phyloP scores from a whole-genome alignment of 2,797 vertebrate genomes.

The Pantherophis alleghaniensis region DNA sequence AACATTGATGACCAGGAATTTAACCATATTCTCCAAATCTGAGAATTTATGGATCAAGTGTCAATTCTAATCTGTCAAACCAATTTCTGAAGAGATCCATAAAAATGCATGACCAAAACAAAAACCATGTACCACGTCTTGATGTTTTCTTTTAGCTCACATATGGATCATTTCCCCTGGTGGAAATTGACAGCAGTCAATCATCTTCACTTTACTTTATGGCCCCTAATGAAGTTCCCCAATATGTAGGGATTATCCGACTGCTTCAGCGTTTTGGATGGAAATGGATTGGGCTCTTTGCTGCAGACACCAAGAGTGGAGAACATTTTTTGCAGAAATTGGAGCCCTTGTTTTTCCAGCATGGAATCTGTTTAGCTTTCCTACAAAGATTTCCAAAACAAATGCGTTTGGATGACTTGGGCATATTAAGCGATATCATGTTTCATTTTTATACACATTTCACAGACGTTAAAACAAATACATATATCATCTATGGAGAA shows the following conservation, averaged over 20 bases:
- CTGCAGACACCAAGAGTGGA: background rate
- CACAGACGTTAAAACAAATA: background rate
- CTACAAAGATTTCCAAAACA: background rate
- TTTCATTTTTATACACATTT: background rate
- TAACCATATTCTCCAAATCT: too few relatives aligned
- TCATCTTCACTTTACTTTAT: background rate
- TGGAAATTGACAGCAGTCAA: background rate
- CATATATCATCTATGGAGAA: background rate
- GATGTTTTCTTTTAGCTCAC: too few relatives aligned
- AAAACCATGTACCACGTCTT: too few relatives aligned
- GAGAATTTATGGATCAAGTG: too few relatives aligned
- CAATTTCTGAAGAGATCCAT: too few relatives aligned
- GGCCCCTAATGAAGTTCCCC: background rate
- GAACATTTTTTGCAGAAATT: background rate
- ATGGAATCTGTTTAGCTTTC: background rate
- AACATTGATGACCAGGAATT: too few relatives aligned
- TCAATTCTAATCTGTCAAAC: too few relatives aligned
- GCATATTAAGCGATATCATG: background rate
- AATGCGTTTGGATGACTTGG: background rate
- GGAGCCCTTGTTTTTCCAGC: background rate
- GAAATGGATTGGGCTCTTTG: background rate
- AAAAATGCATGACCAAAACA: too few relatives aligned
- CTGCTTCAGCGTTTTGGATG: background rate
- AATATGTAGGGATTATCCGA: background rate
- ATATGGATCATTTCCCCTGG: too few relatives aligned